These are phyloP conservation scores for Falco cherrug DNA, from an alignment of 2,797 vertebrate species.

Conservation along the genomic window DNA sequence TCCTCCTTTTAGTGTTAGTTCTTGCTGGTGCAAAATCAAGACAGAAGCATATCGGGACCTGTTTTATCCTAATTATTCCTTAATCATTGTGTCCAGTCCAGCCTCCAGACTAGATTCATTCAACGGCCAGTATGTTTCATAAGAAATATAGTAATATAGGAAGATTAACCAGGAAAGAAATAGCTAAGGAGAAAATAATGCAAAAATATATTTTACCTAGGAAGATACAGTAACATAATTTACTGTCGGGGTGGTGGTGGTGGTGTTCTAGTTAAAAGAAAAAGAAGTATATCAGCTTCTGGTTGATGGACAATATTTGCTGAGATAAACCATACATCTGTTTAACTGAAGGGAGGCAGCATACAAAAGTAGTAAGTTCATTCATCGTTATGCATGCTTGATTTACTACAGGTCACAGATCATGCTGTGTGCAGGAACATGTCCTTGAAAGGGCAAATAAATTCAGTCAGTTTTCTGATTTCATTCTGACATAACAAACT, in stretches of 20 bases:
- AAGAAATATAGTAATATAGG: neutral
- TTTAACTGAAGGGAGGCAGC: neutral
- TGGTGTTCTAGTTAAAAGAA: neutral
- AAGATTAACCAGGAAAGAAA: neutral
- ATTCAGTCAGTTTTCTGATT: conserved; percentile 35
- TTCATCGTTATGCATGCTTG: neutral
- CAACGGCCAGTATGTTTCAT: neutral
- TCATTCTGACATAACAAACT: neutral
- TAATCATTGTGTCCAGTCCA: neutral
- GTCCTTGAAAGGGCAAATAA: conserved; percentile 19
- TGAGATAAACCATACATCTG: neutral
- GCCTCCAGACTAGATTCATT: neutral
- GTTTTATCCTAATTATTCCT: neutral
- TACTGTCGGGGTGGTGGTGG: neutral
- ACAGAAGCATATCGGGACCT: neutral
- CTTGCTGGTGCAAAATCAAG: neutral
- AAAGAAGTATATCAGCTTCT: neutral
- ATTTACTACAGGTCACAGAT: conserved; percentile 34
- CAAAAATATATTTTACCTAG: neutral
- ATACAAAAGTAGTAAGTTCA: neutral
- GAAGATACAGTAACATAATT: neutral
- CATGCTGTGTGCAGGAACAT: neutral
- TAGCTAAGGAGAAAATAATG: neutral
- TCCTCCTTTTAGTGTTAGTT: neutral
- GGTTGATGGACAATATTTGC: neutral